phyloP scores from a whole-genome alignment of 2,888 invertebrate species.

The Tupiocoris notatus region DNA sequence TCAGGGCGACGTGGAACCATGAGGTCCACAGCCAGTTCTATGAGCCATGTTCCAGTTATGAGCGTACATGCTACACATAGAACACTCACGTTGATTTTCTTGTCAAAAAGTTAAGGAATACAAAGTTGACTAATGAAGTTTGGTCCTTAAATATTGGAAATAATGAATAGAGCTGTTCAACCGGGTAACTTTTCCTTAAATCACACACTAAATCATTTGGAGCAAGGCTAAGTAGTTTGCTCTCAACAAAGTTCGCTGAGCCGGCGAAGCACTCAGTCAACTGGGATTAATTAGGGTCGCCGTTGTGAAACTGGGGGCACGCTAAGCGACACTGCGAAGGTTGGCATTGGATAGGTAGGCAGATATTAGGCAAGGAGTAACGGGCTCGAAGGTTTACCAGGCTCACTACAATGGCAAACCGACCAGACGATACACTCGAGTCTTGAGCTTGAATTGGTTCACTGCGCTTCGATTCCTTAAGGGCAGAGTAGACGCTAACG shows the following conservation, averaged over 20 bases:
- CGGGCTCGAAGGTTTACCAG: background rate
- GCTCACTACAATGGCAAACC: background rate
- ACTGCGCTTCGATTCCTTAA: no score
- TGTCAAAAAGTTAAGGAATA: no score
- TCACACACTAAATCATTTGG: background rate
- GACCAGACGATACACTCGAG: background rate
- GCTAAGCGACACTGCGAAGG: background rate
- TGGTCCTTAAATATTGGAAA: background rate
- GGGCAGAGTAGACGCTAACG: no score
- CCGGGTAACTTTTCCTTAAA: background rate
- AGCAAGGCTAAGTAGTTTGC: background rate
- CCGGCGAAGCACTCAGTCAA: background rate
- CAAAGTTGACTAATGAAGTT: background rate
- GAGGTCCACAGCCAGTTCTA: no score
- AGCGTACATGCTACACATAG: no score
- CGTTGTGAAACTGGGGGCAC: background rate
- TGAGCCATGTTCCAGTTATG: no score
- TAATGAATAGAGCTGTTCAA: background rate
- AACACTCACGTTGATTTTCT: no score
- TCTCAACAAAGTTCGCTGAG: background rate
- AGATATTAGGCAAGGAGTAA: background rate
- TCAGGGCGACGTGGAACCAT: no score
- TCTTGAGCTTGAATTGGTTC: background rate
- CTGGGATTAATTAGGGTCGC: background rate
- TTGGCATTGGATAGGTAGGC: background rate